A percentile compares a stretch with the other conserved stretches of the same genome.
Evolutionary conservation across 2,888 invertebrate genomes (phyloP).

Genomic region (Leptinotarsa haldemani): DNA sequence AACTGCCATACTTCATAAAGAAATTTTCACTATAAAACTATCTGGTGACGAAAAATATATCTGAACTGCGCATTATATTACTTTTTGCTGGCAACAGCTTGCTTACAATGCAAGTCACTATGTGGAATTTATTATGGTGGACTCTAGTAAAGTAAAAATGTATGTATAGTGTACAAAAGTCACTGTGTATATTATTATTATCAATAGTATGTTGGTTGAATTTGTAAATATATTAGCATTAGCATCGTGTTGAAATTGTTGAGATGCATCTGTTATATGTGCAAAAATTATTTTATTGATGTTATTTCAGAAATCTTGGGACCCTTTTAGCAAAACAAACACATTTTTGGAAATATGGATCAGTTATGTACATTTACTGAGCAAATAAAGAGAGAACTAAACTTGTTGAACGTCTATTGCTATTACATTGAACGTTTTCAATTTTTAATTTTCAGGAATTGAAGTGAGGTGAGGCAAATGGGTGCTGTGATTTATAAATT

Average conservation of each 20-base stretch:
- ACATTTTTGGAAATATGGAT: neutral
- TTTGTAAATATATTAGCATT: constrained; percentile 14
- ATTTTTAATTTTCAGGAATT: no score
- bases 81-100: neutral
- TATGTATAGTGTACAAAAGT: constrained; percentile 15
- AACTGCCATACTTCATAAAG: no score
- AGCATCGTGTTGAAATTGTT: constrained; percentile 15
- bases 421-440: no score
- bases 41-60: no score
- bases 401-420: no score
- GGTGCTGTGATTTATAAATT: no score
- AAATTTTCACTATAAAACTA: no score
- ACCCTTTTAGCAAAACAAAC: neutral
- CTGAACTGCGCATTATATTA: neutral
- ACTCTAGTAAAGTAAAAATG: neutral
- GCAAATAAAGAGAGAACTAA: no score
- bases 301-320: neutral
- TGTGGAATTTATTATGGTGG: constrained; percentile 11
- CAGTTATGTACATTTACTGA: neutral
- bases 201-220: neutral
- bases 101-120: constrained; percentile 4
- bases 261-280: constrained; percentile 18
- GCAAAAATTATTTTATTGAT: constrained; percentile 16
- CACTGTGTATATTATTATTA: constrained; percentile 6
- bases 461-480: no score